Evolutionary conservation across 2,888 invertebrate species (phyloP), one percentile per base, ranked within the genome.

Genomic region (Blastobasis adustella): DNA sequence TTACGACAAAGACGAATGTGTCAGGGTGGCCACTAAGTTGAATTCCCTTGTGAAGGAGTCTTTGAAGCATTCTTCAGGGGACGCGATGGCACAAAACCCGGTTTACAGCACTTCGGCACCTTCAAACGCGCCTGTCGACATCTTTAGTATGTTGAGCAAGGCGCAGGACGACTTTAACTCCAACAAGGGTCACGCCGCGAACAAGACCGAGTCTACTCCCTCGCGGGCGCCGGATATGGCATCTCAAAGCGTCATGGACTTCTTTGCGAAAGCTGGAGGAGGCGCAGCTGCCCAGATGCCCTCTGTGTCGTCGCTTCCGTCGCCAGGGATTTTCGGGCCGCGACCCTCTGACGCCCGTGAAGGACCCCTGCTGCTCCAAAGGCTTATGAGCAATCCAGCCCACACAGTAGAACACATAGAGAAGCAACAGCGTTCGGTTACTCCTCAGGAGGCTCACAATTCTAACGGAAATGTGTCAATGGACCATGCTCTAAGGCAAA

Each of bases 1-100:
- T 84, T 98, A 97, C 75, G 96, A 96, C 73, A 93, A 94, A 80
- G 94, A 95, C 64, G 97, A 97, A 79, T 97, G 97, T 73, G 91
- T 93, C 61, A 92, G 94, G 67, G 94, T 97, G 58, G 93, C 94
- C 50, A 91, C 91, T 51, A 90, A 94, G 68, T 89, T 96, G 55
- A 93, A 93, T 75, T 91, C 91, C 57, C 82, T 96, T 54, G 91
- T 95, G 52, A 93, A 93, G 67, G 92, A 92, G 57, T 88, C 90
- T 4, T 82, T 76, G 49, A 86, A 88, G 56, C 77, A 69, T 61
- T 63, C 64, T 8, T 73, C 79, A n/a, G 69, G 69, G 63, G 76
- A 90, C 63, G 75, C 75, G 69, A 75, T 86, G 80, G 58, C 79
- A 58, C 76, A 87, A 54, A 78, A 76, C 47, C 66, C 80, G 37